phyloP scores from a whole-genome alignment of 2,888 invertebrate species.

The Macropis europaea region DNA sequence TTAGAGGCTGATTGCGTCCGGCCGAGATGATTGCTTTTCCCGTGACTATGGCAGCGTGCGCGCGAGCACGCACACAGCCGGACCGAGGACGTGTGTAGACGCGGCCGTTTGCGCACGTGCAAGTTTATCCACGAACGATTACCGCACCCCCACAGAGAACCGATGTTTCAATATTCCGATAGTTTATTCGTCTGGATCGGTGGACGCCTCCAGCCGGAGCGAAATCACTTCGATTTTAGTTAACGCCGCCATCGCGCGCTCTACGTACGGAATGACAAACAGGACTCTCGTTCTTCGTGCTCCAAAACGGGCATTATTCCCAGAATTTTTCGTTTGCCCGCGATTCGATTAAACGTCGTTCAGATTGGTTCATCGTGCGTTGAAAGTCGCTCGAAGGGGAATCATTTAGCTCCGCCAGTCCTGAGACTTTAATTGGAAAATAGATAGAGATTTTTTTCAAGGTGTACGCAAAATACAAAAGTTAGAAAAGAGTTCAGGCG shows the following conservation, averaged over 20 bases:
- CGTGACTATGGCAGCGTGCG: constrained; percentile 57
- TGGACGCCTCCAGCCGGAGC: constrained; percentile 64
- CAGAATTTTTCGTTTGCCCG: background rate
- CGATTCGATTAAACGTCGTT: background rate
- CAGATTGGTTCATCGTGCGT: background rate
- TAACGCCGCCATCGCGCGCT: constrained; percentile 59
- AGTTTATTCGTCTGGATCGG: constrained; percentile 76
- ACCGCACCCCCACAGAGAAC: constrained; percentile 53
- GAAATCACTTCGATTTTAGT: constrained; percentile 73
- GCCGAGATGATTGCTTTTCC: constrained; percentile 79
- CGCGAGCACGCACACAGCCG: constrained; percentile 10
- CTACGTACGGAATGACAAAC: constrained; percentile 36
- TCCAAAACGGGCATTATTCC: background rate
- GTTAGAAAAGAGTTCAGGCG: too few relatives aligned
- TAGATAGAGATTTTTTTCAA: too few relatives aligned
- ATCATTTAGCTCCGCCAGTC: too few relatives aligned
- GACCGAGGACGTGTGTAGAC: constrained; percentile 9
- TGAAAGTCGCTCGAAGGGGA: too few relatives aligned
- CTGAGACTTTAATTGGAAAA: too few relatives aligned
- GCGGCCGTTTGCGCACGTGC: constrained; percentile 47
- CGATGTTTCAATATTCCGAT: constrained; percentile 77
- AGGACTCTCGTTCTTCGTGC: background rate
- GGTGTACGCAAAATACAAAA: too few relatives aligned
- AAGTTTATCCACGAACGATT: constrained; percentile 63
- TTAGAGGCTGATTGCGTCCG: constrained; percentile 78